phyloP scores from a whole-genome alignment of 2,888 invertebrate genomes.

The Thereva unica region DNA sequence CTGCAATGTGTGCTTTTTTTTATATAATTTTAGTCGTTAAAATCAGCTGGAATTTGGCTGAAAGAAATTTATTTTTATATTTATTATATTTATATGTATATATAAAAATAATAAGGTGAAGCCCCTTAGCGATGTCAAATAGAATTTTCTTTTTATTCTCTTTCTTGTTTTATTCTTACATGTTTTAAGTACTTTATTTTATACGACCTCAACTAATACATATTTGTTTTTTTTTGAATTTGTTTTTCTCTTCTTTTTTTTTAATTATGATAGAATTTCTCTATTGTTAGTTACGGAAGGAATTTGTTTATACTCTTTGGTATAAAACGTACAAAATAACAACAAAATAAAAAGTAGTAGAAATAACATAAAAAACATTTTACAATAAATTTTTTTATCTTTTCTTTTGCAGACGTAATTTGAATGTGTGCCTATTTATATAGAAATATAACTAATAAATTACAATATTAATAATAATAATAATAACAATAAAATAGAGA shows the following conservation, averaged over 20 bases:
- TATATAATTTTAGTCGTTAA: conserved; percentile 23
- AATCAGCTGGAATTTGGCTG: background rate
- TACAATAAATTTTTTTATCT: background rate
- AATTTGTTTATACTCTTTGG: conserved; percentile 39
- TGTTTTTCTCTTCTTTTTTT: conserved; percentile 12
- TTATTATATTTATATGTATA: background rate
- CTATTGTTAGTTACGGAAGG: conserved; percentile 35
- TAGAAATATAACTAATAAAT: too few species aligned
- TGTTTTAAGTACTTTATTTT: conserved; percentile 27
- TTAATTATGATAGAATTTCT: background rate
- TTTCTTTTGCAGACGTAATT: background rate
- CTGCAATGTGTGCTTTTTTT: conserved; percentile 26
- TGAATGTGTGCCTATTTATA: conserved; percentile 11
- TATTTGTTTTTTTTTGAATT: conserved; percentile 16
- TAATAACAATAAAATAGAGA: conserved; percentile 1
- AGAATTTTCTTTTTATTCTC: background rate
- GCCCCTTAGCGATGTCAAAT: conserved; percentile 11
- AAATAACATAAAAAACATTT: conserved; percentile 13
- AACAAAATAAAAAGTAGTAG: conserved; percentile 16
- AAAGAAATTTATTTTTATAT: background rate
- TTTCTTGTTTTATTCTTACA: conserved; percentile 27
- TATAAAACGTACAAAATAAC: conserved; percentile 28
- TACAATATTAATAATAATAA: too few species aligned
- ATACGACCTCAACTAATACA: conserved; percentile 19
- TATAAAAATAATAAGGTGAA: conserved; percentile 25